Conservation (phyloP, 2,888 invertebrate species). For the Capitulum mitella region DNA sequence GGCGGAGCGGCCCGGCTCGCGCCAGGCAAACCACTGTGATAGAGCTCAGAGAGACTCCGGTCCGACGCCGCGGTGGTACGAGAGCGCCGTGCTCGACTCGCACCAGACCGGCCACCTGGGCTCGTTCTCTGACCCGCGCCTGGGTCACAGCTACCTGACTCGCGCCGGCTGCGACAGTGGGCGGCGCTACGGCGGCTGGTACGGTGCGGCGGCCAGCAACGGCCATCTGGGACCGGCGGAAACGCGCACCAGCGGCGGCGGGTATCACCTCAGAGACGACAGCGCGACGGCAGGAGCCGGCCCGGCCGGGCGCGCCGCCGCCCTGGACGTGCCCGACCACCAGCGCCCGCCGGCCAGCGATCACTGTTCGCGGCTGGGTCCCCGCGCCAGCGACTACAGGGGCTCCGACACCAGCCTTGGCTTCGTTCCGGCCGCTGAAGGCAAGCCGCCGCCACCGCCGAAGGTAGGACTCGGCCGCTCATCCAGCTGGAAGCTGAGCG, state of each 20-base stretch:
- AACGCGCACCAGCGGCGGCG: background rate
- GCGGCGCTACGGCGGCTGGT: background rate
- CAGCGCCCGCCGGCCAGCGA: background rate
- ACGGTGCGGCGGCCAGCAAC: background rate
- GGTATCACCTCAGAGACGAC: background rate
- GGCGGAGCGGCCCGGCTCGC: background rate
- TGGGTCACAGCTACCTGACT: no score
- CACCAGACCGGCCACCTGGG: background rate
- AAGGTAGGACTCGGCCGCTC: background rate
- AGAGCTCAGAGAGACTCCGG: no score
- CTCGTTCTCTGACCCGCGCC: background rate
- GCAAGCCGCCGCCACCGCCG: constrained; percentile 2
- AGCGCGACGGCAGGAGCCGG: background rate
- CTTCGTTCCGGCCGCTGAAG: background rate
- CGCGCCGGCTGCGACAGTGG: background rate
- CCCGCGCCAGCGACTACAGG: background rate
- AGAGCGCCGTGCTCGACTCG: background rate
- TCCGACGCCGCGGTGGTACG: background rate
- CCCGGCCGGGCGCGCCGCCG: no score
- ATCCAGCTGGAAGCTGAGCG: background rate
- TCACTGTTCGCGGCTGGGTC: background rate
- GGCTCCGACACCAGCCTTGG: background rate
- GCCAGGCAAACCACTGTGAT: background rate
- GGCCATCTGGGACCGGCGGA: background rate
- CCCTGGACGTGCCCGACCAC: background rate